Evolutionary conservation across 37 sponge, comb jelly and placozoan genomes (phyloP).

Genomic region (Aplysina aerophoba): DNA sequence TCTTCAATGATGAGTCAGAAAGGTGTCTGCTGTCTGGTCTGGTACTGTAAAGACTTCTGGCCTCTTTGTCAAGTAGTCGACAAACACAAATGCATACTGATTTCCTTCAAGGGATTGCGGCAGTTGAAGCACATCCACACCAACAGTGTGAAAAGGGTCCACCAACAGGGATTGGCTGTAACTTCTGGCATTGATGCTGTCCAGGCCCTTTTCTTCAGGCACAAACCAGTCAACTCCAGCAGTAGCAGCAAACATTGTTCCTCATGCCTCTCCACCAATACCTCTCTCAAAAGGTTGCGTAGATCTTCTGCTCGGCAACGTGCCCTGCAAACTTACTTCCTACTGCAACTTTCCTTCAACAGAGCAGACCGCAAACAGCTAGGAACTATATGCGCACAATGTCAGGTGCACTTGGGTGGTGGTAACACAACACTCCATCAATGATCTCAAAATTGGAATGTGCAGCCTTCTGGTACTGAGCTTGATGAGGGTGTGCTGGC

Average conservation of each 20-base stretch:
- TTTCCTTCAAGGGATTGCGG: constrained; percentile 36
- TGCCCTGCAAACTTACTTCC: constrained; percentile 37
- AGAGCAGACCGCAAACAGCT: not conserved
- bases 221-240: too few species aligned
- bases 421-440: constrained; percentile 18
- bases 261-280: constrained; percentile 49
- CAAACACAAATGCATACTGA: constrained; percentile 55
- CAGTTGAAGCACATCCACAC: constrained; percentile 14
- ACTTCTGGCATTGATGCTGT: too few species aligned
- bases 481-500: constrained; percentile 13
- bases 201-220: too few species aligned
- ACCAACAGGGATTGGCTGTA: too few species aligned
- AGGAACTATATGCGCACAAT: constrained; percentile 19
- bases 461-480: not conserved
- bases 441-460: constrained; percentile 25
- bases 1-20: constrained; percentile 54
- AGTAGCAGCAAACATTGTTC: too few species aligned
- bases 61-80: constrained; percentile 78
- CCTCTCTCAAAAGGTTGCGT: constrained; percentile 15
- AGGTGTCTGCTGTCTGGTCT: constrained; percentile 47
- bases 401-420: not conserved
- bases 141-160: too few species aligned
- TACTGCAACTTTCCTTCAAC: constrained; percentile 2
- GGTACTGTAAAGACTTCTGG: constrained; percentile 59
- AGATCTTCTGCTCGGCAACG: constrained; percentile 2